Evolutionary conservation across 2,888 invertebrate species (phyloP), one percentile per base, ranked within the genome.

Genomic region (Leptinotarsa haldemani): DNA sequence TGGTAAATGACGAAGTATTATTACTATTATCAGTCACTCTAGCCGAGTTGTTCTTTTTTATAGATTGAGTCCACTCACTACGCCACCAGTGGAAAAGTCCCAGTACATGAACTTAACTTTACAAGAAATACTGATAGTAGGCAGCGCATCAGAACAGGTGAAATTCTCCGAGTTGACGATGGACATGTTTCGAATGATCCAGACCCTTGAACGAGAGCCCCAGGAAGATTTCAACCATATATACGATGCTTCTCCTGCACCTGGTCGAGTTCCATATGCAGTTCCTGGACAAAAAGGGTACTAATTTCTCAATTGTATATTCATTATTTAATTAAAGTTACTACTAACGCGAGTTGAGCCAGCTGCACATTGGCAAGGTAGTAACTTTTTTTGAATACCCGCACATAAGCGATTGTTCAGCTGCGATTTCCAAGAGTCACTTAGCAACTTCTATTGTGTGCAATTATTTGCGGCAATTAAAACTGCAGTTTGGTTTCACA

Each of bases 161-260:
- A 97, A 97, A 88, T 98, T 97, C 89, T 97, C 97, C 80, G 98
- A 98, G 88, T 89, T 98, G 80, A 98, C 98, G 16, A 93, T 98
- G 91, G 98, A 98, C 89, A 98, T 98, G 98, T 98, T 96, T 88
- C 91, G 98, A 82, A 97, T 98, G 93, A 90, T 98, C 75, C 98
- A 98, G 88, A 97, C 97, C 0, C 88, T 98, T 75, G 98, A 98
- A 87, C 90, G 97, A 78, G 97, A 98, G 85, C 96, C 97, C 15
- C 93, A 94, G 81, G 95, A 95, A 82, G 94, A 94, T 79, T 90
- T 92, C 67, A 93, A 93, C 83, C 93, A 94, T 86, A 89, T 91
- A 78, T 91, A 93, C 85, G 93, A 94, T 85, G 90, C 92, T 22
- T 93, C 93, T 22, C 93, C 93, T 83, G 90, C 93, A 7, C 91